Conservation (phyloP, 2,888 invertebrate species). For the Cryptocephalus moraei region DNA sequence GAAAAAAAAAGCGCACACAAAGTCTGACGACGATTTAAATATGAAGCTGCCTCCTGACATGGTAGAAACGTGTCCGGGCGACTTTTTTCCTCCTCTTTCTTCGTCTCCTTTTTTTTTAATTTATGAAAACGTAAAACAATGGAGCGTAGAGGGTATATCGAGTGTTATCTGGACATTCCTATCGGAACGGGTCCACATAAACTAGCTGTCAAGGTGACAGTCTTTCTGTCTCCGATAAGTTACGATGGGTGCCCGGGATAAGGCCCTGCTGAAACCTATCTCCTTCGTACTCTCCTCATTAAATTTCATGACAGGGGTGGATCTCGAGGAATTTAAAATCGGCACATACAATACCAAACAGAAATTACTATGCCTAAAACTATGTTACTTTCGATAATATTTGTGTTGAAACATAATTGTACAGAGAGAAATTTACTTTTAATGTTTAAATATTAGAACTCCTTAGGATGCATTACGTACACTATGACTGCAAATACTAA, state of each 20-base stretch:
- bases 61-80: constrained; percentile 1
- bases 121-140: constrained; percentile 31
- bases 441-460: too few relatives aligned
- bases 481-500: too few relatives aligned
- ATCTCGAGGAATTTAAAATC: background rate
- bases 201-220: constrained; percentile 37
- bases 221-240: constrained; percentile 26
- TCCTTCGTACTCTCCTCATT: background rate
- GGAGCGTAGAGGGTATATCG: constrained; percentile 30
- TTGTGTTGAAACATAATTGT: too few relatives aligned
- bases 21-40: background rate
- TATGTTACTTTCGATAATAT: too few relatives aligned
- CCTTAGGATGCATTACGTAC: too few relatives aligned
- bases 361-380: too few relatives aligned
- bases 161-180: constrained; percentile 37
- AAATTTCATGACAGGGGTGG: background rate
- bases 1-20: background rate
- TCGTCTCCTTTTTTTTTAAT: constrained; percentile 1
- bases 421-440: too few relatives aligned
- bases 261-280: background rate
- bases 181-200: constrained; percentile 37
- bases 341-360: too few relatives aligned
- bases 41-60: background rate
- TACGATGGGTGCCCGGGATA: constrained; percentile 15
- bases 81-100: background rate